These are phyloP conservation scores for Heliothis subflexa DNA, from an alignment of 1,140 invertebrate genomes.

Conservation along the genomic window DNA sequence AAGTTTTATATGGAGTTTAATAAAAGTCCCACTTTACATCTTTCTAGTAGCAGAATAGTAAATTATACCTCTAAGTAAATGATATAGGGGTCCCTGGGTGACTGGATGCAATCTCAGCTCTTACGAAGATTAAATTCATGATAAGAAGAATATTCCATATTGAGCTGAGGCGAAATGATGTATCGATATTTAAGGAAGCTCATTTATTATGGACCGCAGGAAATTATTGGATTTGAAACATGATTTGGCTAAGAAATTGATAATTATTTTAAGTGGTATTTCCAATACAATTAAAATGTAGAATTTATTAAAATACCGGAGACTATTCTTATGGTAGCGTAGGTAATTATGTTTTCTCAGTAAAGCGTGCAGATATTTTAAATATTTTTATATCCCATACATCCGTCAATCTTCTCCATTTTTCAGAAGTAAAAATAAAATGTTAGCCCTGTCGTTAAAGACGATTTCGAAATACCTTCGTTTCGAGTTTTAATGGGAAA, in stretches of 20 bases:
- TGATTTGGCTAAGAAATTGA: too few relatives aligned
- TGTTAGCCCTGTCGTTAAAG: neutral
- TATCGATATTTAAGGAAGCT: too few relatives aligned
- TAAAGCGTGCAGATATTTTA: neutral
- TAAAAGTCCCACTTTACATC: constrained; percentile 10
- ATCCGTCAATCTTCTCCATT: neutral
- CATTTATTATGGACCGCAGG: too few relatives aligned
- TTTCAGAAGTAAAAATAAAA: neutral
- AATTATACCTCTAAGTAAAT: constrained; percentile 61
- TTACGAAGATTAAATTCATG: constrained; percentile 50
- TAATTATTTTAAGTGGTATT: too few relatives aligned
- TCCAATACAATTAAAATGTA: too few relatives aligned
- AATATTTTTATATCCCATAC: neutral
- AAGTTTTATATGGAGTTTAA: neutral
- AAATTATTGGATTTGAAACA: too few relatives aligned
- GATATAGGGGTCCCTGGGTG: constrained; percentile 49
- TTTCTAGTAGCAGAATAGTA: constrained; percentile 51
- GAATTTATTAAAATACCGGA: too few relatives aligned
- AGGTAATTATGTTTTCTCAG: neutral
- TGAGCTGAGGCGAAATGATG: constrained; percentile 7
- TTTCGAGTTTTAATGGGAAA: neutral
- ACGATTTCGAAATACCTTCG: constrained; percentile 16
- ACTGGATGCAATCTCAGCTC: constrained; percentile 48
- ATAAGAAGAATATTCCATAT: constrained; percentile 56
- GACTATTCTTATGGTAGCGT: too few relatives aligned